Conservation (phyloP, 2,888 invertebrate species). For the Hypomecis punctinalis region DNA sequence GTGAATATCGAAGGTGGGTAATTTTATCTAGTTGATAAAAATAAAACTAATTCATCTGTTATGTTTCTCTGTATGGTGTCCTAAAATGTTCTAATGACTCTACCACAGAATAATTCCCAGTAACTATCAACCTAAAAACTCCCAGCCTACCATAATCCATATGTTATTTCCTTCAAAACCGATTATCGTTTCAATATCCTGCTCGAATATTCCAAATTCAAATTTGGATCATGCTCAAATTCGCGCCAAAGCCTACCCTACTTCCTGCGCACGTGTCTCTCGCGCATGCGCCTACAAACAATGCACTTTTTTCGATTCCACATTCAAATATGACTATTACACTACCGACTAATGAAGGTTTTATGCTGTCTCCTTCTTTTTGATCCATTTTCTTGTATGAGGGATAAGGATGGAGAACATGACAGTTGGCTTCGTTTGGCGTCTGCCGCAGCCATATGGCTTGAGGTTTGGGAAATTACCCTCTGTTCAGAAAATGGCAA, state of each 20-base stretch:
- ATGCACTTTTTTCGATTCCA: conserved; percentile 77
- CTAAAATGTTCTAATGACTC: no score
- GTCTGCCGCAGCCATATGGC: conserved; percentile 82
- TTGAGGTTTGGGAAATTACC: conserved; percentile 83
- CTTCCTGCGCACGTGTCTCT: conserved; percentile 74
- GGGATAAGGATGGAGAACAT: conserved; percentile 60
- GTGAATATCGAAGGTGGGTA: no score
- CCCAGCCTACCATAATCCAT: conserved; percentile 67
- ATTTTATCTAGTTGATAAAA: no score
- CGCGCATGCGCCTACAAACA: conserved; percentile 70
- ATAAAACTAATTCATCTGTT: no score
- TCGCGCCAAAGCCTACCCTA: conserved; percentile 80
- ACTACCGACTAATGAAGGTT: conserved; percentile 77
- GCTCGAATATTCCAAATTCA: conserved; percentile 66
- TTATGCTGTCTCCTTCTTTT: conserved; percentile 58
- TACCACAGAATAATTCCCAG: neutral
- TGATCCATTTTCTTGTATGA: conserved; percentile 32
- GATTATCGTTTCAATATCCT: conserved; percentile 82
- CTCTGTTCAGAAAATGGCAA: conserved; percentile 69
- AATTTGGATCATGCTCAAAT: conserved; percentile 73
- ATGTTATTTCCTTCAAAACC: conserved; percentile 67
- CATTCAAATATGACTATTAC: conserved; percentile 72
- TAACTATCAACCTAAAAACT: conserved; percentile 27
- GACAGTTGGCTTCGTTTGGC: conserved; percentile 80
- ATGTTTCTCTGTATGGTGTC: no score